Percentiles rank a stretch among this genome's conserved stretches.
Evolutionary conservation across 2,797 vertebrate genomes (phyloP).

Genomic region (Cirrhinus mrigala): DNA sequence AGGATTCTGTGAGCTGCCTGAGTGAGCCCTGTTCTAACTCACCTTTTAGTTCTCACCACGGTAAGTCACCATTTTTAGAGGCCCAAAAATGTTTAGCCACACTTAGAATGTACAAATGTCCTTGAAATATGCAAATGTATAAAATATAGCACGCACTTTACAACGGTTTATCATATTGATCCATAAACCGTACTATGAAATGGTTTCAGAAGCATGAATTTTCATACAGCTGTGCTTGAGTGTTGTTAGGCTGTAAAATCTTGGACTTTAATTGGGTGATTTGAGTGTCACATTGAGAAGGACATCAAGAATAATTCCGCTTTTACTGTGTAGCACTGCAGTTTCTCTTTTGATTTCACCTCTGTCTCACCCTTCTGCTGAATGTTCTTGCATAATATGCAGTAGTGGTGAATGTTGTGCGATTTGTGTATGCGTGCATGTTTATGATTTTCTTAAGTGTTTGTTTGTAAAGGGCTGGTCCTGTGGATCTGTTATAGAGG

Average conservation of each 20-base stretch:
- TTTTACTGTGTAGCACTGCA: not conserved
- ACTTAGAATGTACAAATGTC: not conserved
- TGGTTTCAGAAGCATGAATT: not conserved
- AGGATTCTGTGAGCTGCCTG: conserved; percentile 28
- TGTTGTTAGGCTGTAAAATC: not conserved
- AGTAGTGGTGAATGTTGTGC: conserved; percentile 1
- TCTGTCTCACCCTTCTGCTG: not conserved
- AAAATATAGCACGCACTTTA: too few relatives aligned
- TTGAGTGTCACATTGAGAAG: not conserved
- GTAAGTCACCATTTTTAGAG: conserved; percentile 31
- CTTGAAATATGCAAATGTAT: not conserved
- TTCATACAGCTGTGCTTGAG: not conserved
- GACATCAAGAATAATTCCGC: not conserved
- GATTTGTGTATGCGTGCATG: conserved; percentile 11
- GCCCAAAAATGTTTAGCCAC: not conserved
- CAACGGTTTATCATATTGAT: not conserved
- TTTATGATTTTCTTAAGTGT: conserved; percentile 14
- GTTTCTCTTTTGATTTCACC: not conserved
- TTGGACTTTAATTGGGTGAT: not conserved
- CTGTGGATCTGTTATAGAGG: conserved; percentile 23
- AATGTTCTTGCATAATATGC: not conserved
- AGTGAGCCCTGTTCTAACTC: conserved; percentile 24
- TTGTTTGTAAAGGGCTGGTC: conserved; percentile 19
- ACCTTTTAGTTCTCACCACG: not conserved
- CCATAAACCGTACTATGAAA: not conserved